phyloP scores from a whole-genome alignment of 2,888 invertebrate species.

The Hypomecis punctinalis region DNA sequence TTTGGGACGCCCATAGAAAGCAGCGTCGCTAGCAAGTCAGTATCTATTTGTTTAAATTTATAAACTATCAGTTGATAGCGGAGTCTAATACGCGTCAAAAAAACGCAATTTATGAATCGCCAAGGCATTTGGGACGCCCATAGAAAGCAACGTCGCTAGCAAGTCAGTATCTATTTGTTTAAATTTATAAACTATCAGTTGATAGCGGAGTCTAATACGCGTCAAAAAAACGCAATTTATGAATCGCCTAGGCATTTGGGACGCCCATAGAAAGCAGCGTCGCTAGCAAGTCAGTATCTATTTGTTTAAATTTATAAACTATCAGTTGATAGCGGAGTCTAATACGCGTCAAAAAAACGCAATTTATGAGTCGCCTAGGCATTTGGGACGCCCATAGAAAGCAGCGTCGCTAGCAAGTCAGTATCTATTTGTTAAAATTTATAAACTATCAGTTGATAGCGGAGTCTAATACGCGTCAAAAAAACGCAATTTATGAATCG shows the following conservation, averaged over 20 bases:
- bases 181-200: constrained; percentile 4
- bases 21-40: constrained; percentile 69
- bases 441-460: no score
- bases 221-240: no score
- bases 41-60: not conserved
- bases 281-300: constrained; percentile 65
- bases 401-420: constrained; percentile 68
- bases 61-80: no score
- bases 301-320: not conserved
- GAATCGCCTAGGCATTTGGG: no score
- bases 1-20: constrained; percentile 71
- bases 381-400: constrained; percentile 72
- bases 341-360: no score
- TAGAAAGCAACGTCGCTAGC: constrained; percentile 66
- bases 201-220: no score
- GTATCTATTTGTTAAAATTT: constrained; percentile 29
- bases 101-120: no score
- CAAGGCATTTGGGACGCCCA: constrained; percentile 71
- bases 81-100: no score
- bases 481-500: no score
- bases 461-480: no score
- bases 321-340: no score
- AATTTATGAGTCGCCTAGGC: no score
- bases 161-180: constrained; percentile 56
- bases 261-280: constrained; percentile 67